These are phyloP conservation scores for Epistrophe grossulariae DNA, from an alignment of 2,888 invertebrate species.

Conservation along the genomic window DNA sequence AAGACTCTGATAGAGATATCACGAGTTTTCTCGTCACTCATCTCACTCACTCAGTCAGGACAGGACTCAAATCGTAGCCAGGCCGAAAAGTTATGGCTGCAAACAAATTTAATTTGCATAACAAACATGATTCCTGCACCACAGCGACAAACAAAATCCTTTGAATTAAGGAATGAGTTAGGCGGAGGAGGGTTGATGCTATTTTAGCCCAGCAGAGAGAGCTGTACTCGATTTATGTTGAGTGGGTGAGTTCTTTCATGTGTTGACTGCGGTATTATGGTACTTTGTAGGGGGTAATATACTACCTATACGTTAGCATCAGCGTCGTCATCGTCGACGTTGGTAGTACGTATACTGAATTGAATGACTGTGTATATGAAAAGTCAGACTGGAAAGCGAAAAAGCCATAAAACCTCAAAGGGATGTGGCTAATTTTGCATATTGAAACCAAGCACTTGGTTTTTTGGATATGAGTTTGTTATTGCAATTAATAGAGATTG, in stretches of 20 bases:
- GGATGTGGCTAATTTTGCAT: slow-evolving; percentile 72
- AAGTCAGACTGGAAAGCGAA: slow-evolving; percentile 52
- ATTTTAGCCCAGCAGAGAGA: slow-evolving; percentile 18
- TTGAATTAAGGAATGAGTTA: slow-evolving; percentile 11
- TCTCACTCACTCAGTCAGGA: not conserved
- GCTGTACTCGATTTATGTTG: slow-evolving; percentile 10
- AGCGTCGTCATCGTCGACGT: not conserved
- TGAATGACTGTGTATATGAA: slow-evolving; percentile 37
- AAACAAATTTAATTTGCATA: slow-evolving; percentile 76
- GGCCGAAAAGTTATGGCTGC: slow-evolving; percentile 68
- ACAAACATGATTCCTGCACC: slow-evolving; percentile 68
- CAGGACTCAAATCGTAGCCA: slow-evolving; percentile 28
- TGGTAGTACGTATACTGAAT: not conserved
- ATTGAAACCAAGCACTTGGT: slow-evolving; percentile 56
- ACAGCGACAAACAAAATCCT: slow-evolving; percentile 47
- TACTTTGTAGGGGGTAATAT: slow-evolving; percentile 53
- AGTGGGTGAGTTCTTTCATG: slow-evolving; percentile 29
- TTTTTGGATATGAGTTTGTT: slow-evolving; percentile 8
- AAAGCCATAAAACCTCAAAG: slow-evolving; percentile 69
- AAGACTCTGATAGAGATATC: slow-evolving; percentile 70
- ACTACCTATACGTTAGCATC: slow-evolving; percentile 8
- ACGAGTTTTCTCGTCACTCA: slow-evolving; percentile 39
- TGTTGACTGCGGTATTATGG: slow-evolving; percentile 38
- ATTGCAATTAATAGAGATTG: not conserved
- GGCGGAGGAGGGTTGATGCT: slow-evolving; percentile 18